Percentiles rank a stretch among this genome's conserved stretches.
phyloP scores from a whole-genome alignment of 2,888 invertebrate genomes.

The Drosophila macrothrix region DNA sequence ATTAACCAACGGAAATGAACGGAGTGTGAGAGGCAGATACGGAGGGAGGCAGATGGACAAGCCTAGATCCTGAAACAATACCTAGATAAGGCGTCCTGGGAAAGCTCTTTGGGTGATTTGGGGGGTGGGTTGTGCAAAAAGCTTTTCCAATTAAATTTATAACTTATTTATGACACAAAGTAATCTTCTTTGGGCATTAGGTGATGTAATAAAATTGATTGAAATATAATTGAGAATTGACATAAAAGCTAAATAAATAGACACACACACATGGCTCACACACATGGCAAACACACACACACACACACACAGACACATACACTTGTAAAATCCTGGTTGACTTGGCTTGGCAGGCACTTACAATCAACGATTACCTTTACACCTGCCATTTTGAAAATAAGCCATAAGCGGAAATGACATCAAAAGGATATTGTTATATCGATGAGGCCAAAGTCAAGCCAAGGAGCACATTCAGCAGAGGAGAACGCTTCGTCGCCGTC shows the following conservation, averaged over 20 bases:
- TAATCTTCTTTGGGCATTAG: conserved; percentile 79
- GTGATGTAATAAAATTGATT: conserved; percentile 79
- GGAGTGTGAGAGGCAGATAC: conserved; percentile 2
- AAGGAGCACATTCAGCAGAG: conserved; percentile 38
- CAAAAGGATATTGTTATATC: conserved; percentile 80
- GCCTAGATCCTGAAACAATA: not conserved
- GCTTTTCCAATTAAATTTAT: conserved; percentile 79
- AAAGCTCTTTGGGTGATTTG: not conserved
- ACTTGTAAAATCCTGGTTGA: conserved; percentile 64
- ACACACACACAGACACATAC: conserved; percentile 21
- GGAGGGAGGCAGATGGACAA: not conserved
- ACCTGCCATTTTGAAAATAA: conserved; percentile 81
- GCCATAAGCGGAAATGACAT: conserved; percentile 81
- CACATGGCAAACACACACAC: conserved; percentile 13
- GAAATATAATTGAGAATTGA: conserved; percentile 81
- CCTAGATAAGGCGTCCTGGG: conserved; percentile 2
- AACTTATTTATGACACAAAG: conserved; percentile 69
- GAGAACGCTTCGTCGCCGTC: conserved; percentile 8
- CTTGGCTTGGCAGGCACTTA: conserved; percentile 71
- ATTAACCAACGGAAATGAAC: conserved; percentile 62
- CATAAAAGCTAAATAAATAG: conserved; percentile 72
- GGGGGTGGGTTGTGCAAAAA: conserved; percentile 23
- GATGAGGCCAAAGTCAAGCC: conserved; percentile 62
- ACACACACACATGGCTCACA: conserved; percentile 14
- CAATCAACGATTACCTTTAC: conserved; percentile 81